Percentiles rank a stretch among this genome's conserved stretches.
phyloP scores from a whole-genome alignment of 2,888 invertebrate genomes.

The Caenorhabditis angaria region DNA sequence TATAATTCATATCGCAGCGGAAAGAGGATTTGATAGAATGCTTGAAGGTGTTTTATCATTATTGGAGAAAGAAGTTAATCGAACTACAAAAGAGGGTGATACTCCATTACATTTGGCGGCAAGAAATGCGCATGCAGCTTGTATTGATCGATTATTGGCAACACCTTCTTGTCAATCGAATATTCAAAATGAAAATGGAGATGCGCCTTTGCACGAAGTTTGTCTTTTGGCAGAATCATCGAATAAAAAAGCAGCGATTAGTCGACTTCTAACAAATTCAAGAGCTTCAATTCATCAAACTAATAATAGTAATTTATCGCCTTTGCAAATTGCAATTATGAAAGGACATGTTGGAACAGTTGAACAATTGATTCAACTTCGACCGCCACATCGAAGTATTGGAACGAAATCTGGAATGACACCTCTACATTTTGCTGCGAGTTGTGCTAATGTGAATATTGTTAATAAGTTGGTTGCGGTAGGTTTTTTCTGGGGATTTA shows the following conservation, averaged over 20 bases:
- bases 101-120: constrained; percentile 49
- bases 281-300: constrained; percentile 38
- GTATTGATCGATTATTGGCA: constrained; percentile 47
- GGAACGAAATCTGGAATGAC: constrained; percentile 27
- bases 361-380: constrained; percentile 37
- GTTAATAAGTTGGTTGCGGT: constrained; percentile 41
- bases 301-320: constrained; percentile 27
- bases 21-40: constrained; percentile 39
- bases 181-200: constrained; percentile 40
- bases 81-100: constrained; percentile 35
- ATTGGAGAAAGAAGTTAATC: constrained; percentile 32
- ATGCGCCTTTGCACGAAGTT: constrained; percentile 46
- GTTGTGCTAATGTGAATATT: constrained; percentile 39
- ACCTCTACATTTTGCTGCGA: constrained; percentile 45
- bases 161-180: constrained; percentile 31
- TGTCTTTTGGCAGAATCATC: constrained; percentile 40
- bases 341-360: constrained; percentile 36
- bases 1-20: constrained; percentile 44
- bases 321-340: constrained; percentile 33
- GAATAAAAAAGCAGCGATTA: constrained; percentile 43
- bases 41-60: constrained; percentile 34
- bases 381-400: constrained; percentile 28
- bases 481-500: too few relatives aligned
- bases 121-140: constrained; percentile 45
- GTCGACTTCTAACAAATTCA: constrained; percentile 44